phyloP scores from a whole-genome alignment of 2,888 invertebrate genomes.

The Teinopalpus imperialis region DNA sequence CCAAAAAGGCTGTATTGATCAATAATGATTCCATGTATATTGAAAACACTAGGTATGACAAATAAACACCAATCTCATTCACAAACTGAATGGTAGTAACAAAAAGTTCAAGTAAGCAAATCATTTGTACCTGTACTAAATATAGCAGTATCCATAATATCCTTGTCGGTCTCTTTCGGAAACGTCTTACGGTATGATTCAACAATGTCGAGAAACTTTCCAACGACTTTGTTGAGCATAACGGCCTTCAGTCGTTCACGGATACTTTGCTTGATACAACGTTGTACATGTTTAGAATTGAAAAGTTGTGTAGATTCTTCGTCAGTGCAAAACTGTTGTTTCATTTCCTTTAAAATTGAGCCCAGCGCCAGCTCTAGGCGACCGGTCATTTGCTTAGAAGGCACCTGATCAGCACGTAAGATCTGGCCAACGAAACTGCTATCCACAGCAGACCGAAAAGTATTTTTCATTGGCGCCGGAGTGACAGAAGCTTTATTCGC shows the following conservation, averaged over 20 bases:
- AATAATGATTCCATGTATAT: slow-evolving; percentile 5
- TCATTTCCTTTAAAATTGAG: slow-evolving; percentile 52
- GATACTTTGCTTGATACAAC: slow-evolving; percentile 48
- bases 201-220: slow-evolving; percentile 39
- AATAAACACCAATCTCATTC: neutral
- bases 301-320: slow-evolving; percentile 29
- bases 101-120: slow-evolving; percentile 14
- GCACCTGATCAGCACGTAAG: slow-evolving; percentile 42
- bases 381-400: slow-evolving; percentile 49
- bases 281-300: slow-evolving; percentile 16
- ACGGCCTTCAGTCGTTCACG: slow-evolving; percentile 54
- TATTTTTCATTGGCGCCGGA: slow-evolving; percentile 37
- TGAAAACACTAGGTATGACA: neutral
- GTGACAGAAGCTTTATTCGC: neutral
- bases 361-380: slow-evolving; percentile 66
- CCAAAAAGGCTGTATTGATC: slow-evolving; percentile 2
- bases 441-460: slow-evolving; percentile 21
- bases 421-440: slow-evolving; percentile 26
- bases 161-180: slow-evolving; percentile 47
- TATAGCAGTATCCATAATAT: slow-evolving; percentile 44
- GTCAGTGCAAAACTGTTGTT: slow-evolving; percentile 29
- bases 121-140: slow-evolving; percentile 19
- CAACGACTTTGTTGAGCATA: slow-evolving; percentile 54
- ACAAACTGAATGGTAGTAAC: neutral
- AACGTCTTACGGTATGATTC: slow-evolving; percentile 48